These are phyloP conservation scores for Steatocranus sp. DNA, from an alignment of 2,797 vertebrate genomes.

Conservation along the genomic window DNA sequence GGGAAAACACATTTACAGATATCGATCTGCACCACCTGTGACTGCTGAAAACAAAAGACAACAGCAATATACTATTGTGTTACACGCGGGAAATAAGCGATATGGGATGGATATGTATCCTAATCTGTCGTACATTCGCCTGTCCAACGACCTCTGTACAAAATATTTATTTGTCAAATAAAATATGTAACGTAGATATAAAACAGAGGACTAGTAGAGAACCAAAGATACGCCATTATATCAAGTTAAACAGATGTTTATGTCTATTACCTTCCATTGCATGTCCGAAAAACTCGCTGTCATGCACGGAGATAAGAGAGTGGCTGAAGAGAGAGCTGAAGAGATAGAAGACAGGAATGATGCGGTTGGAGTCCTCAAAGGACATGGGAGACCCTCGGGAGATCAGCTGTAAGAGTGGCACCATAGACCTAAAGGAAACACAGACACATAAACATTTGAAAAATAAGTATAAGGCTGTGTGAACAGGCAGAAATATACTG, in stretches of 20 bases:
- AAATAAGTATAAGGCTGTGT: neutral
- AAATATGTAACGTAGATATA: neutral
- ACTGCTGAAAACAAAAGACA: neutral
- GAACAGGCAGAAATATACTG: neutral
- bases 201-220: neutral
- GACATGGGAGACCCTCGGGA: constrained; percentile 96
- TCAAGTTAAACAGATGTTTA: neutral
- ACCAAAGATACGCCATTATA: neutral
- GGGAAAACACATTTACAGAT: constrained; percentile 10
- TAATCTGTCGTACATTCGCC: neutral
- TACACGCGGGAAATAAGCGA: neutral
- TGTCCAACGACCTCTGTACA: neutral
- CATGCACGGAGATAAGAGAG: constrained; percentile 96
- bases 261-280: constrained; percentile 81
- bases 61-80: neutral
- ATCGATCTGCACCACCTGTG: constrained; percentile 42
- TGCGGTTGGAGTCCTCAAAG: constrained; percentile 91
- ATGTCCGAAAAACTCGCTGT: constrained; percentile 96
- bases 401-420: constrained; percentile 92
- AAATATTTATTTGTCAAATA: neutral
- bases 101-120: neutral
- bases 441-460: neutral
- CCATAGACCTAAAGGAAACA: constrained; percentile 83
- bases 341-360: constrained; percentile 99
- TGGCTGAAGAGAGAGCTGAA: constrained; percentile 99